Conservation (phyloP, 2,888 invertebrate species). For the Eilema caniola region DNA sequence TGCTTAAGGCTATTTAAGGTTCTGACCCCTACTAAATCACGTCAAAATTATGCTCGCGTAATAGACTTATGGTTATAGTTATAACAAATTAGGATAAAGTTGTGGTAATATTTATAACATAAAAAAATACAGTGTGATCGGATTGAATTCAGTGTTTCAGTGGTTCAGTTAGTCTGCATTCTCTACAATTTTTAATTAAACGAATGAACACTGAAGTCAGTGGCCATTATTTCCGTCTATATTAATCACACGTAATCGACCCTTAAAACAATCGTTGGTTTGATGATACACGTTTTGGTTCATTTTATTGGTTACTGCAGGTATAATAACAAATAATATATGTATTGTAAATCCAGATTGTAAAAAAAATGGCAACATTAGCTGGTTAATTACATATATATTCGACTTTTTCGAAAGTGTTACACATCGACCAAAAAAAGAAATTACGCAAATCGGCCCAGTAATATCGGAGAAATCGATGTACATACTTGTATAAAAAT, state of each 20-base stretch:
- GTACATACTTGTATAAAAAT: background rate
- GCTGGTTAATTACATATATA: constrained; percentile 1
- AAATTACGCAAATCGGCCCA: constrained; percentile 4
- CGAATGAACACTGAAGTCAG: no score
- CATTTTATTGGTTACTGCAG: no score
- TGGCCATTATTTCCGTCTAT: no score
- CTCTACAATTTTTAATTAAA: no score
- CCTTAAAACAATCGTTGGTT: no score
- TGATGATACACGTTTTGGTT: no score
- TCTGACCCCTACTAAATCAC: constrained; percentile 16
- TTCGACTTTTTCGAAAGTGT: background rate
- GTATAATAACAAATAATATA: no score
- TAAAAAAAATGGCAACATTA: background rate
- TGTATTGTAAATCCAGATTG: background rate
- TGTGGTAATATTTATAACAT: no score
- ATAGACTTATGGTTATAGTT: background rate
- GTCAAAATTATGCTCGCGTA: background rate
- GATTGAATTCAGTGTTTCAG: no score
- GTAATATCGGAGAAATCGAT: constrained; percentile 1
- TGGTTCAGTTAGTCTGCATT: no score
- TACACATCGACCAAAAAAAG: background rate
- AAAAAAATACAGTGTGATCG: no score
- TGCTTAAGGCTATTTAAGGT: constrained; percentile 3
- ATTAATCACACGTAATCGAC: no score
- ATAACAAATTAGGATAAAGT: background rate